phyloP scores from a whole-genome alignment of 2,797 vertebrate species.

The Phrynocephalus guinanensis region DNA sequence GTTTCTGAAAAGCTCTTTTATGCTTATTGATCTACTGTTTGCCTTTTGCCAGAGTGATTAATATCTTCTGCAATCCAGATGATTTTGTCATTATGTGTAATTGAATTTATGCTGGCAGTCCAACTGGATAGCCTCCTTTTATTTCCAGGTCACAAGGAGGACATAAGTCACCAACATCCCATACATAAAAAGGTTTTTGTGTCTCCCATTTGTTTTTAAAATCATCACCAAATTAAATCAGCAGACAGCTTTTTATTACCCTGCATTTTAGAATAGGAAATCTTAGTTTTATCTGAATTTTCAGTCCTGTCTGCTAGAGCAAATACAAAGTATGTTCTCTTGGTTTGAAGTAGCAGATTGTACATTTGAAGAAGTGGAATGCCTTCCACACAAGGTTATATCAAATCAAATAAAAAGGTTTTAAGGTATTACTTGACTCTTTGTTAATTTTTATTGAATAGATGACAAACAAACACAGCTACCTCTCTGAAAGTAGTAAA shows the following conservation, averaged over 20 bases:
- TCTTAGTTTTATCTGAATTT: background rate
- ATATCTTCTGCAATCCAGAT: slow-evolving; percentile 2
- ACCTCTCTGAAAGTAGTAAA: background rate
- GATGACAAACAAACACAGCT: too few species aligned
- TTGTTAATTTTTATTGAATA: too few species aligned
- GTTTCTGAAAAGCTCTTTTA: background rate
- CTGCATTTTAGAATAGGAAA: background rate
- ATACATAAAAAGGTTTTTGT: background rate
- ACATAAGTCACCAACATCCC: background rate
- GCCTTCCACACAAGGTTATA: too few species aligned
- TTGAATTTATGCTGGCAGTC: slow-evolving; percentile 9
- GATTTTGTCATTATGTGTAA: background rate
- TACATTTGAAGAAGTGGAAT: background rate
- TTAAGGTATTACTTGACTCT: too few species aligned
- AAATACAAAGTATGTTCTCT: background rate
- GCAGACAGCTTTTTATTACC: background rate
- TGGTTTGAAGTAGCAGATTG: background rate
- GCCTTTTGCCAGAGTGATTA: background rate
- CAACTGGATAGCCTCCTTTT: background rate
- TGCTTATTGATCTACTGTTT: background rate
- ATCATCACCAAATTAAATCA: background rate
- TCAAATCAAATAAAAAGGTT: too few species aligned
- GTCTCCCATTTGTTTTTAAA: background rate
- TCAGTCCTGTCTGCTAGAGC: background rate
- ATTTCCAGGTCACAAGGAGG: background rate